A percentile compares a stretch with the other conserved stretches of the same genome.
Conservation (phyloP, 92 coral and sea anemone genomes). For the Blastomussa wellsi region DNA sequence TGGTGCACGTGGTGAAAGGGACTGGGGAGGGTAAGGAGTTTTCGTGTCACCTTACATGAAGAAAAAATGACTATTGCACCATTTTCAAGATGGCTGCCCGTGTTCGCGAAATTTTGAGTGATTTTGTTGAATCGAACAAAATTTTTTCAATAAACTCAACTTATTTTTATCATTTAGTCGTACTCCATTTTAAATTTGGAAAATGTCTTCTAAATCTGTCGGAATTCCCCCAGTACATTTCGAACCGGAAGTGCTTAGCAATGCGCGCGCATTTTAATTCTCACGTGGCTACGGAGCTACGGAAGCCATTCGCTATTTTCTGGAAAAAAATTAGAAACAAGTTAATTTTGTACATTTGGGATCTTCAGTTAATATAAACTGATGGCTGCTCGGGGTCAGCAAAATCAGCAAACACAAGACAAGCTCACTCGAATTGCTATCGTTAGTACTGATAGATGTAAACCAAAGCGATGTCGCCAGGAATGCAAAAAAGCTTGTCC, state of each 20-base stretch:
- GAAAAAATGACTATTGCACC: conserved; percentile 50
- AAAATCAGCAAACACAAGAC: conserved; percentile 69
- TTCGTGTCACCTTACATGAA: not conserved
- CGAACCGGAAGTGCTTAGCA: conserved; percentile 38
- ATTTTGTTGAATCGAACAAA: not conserved
- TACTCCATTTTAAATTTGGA: not conserved
- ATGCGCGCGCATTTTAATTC: conserved; percentile 67
- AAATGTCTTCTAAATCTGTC: not conserved
- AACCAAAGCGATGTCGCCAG: conserved; percentile 90
- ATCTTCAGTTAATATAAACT: not conserved
- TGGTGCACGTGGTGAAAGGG: conserved; percentile 8
- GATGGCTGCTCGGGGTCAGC: conserved; percentile 52
- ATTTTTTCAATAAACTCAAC: not conserved
- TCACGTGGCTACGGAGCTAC: conserved; percentile 71
- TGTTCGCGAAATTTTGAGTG: not conserved
- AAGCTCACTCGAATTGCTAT: conserved; percentile 97
- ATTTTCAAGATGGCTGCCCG: conserved; percentile 54
- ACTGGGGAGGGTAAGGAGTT: conserved; percentile 26
- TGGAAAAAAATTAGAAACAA: conserved; percentile 16
- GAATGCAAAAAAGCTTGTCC: conserved; percentile 98
- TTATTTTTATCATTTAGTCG: not conserved
- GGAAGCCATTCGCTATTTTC: conserved; percentile 60
- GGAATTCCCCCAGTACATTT: not conserved
- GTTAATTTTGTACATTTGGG: conserved; percentile 4
- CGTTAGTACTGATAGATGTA: conserved; percentile 89